Conservation (phyloP, 2,797 vertebrate genomes). For the Epinephelus malabaricus region DNA sequence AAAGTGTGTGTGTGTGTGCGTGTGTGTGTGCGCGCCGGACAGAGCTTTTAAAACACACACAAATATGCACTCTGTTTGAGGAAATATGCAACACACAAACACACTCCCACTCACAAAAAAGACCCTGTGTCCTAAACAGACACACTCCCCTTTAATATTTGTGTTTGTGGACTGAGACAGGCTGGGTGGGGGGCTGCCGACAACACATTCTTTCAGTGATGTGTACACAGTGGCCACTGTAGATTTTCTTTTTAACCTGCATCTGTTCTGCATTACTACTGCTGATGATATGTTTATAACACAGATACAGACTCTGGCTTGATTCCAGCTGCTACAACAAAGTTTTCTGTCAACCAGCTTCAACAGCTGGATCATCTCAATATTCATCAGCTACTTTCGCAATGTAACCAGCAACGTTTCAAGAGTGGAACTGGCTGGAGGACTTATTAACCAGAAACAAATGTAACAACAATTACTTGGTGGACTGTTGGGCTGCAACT, state of each 20-base stretch:
- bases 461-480: not conserved
- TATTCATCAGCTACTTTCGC: conserved; percentile 15
- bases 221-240: conserved; percentile 34
- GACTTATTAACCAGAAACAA: not conserved
- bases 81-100: conserved; percentile 60
- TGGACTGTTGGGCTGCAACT: not conserved
- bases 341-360: conserved; percentile 2
- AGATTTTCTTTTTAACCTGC: conserved; percentile 31
- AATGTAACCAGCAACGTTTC: not conserved
- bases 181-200: conserved; percentile 10
- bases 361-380: conserved; percentile 7
- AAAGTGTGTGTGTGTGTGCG: conserved; percentile 15
- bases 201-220: conserved; percentile 60
- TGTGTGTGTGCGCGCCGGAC: conserved; percentile 7
- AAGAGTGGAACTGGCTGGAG: not conserved
- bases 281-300: conserved; percentile 54
- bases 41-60: conserved; percentile 32
- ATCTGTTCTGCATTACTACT: conserved; percentile 65
- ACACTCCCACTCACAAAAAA: conserved; percentile 46
- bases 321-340: conserved; percentile 16
- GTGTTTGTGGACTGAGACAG: conserved; percentile 38
- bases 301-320: conserved; percentile 30
- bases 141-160: conserved; percentile 45
- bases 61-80: conserved; percentile 31
- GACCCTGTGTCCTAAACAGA: conserved; percentile 46